A percentile compares a stretch with the other conserved stretches of the same genome.
Evolutionary conservation across 2,888 invertebrate genomes (phyloP).

Genomic region (Lucinisca nassula): DNA sequence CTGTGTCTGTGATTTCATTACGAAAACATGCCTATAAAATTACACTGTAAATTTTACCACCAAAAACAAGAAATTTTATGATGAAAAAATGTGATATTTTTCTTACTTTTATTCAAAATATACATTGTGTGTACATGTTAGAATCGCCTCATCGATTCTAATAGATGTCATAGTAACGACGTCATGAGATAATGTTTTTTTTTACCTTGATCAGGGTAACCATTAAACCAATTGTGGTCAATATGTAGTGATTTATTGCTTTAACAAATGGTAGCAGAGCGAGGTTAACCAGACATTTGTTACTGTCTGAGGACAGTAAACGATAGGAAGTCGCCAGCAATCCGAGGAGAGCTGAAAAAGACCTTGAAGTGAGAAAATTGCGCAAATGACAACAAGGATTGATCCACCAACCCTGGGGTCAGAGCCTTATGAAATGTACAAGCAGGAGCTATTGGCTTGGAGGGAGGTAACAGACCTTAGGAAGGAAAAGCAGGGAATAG

Average conservation of each 20-base stretch:
- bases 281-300: neutral
- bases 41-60: no score
- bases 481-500: constrained; percentile 59
- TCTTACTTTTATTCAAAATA: no score
- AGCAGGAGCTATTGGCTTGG: constrained; percentile 64
- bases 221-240: neutral
- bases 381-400: constrained; percentile 44
- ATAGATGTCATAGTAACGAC: constrained; percentile 1
- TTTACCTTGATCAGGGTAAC: neutral
- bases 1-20: no score
- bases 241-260: neutral
- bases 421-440: constrained; percentile 58
- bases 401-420: constrained; percentile 38
- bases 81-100: no score
- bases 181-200: neutral
- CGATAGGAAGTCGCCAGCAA: neutral
- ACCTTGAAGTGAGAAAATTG: neutral
- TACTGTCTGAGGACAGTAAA: constrained; percentile 1
- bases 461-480: constrained; percentile 62
- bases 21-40: no score
- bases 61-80: no score
- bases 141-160: no score
- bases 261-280: constrained; percentile 11
- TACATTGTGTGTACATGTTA: no score
- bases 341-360: neutral